Conservation (phyloP, 2,797 vertebrate species). For the Aeoliscus strigatus region DNA sequence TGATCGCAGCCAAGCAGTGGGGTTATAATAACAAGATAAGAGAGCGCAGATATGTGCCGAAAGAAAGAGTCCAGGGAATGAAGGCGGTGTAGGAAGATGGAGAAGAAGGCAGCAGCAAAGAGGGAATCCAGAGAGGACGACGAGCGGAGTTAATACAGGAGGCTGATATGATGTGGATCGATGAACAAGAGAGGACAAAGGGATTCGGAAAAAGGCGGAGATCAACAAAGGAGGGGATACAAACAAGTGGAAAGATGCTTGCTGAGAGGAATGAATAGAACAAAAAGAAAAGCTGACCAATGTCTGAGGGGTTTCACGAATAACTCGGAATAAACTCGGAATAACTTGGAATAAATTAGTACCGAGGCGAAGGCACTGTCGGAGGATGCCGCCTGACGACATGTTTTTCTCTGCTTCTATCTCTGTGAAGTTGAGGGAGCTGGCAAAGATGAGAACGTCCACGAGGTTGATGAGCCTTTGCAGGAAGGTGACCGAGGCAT, state of each 20-base stretch:
- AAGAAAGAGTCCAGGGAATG: conserved; percentile 32
- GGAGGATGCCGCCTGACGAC: conserved; percentile 97
- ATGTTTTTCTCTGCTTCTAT: conserved; percentile 99
- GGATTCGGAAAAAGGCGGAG: conserved; percentile 18
- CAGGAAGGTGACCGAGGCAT: conserved; percentile 97
- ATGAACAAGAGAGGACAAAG: conserved; percentile 22
- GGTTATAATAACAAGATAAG: conserved; percentile 76
- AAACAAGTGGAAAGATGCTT: too few relatives aligned
- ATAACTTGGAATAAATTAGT: too few relatives aligned
- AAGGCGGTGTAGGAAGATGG: conserved; percentile 18
- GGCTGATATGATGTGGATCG: conserved; percentile 41
- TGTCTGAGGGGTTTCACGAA: too few relatives aligned
- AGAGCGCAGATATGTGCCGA: conserved; percentile 50
- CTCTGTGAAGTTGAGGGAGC: conserved; percentile 98
- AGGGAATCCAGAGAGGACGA: conserved; percentile 43
- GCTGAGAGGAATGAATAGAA: too few relatives aligned
- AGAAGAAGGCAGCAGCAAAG: conserved; percentile 16
- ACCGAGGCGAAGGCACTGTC: conserved; percentile 94
- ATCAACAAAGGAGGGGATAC: conserved; percentile 17
- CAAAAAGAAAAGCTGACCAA: too few relatives aligned
- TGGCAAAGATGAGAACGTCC: conserved; percentile 96
- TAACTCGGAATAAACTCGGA: too few relatives aligned
- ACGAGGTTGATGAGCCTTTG: conserved; percentile 99
- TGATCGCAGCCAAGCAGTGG: conserved; percentile 56
- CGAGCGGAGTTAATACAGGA: conserved; percentile 40